phyloP scores from a whole-genome alignment of 2,888 invertebrate species.

The Oligia strigilis region DNA sequence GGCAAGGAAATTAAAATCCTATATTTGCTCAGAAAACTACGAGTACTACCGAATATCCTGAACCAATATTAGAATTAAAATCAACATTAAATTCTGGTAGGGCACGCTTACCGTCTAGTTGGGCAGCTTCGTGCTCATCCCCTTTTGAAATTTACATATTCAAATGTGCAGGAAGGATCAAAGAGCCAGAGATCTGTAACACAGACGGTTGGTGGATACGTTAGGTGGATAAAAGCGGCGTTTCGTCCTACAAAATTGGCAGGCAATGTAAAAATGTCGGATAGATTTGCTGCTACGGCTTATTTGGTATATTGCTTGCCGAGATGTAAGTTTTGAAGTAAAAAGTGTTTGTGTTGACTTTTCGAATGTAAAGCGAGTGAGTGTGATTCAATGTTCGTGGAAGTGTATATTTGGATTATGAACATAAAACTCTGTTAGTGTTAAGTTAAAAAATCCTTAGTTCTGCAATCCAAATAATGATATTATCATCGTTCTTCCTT shows the following conservation, averaged over 20 bases:
- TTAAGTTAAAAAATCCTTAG: background rate
- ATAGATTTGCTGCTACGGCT: conserved; percentile 35
- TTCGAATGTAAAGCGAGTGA: no score
- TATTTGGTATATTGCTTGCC: conserved; percentile 14
- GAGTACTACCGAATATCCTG: conserved; percentile 33
- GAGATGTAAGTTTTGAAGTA: conserved; percentile 13
- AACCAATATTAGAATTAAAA: conserved; percentile 64
- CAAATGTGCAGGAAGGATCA: conserved; percentile 78
- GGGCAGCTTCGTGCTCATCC: conserved; percentile 60
- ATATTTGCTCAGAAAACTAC: conserved; percentile 44
- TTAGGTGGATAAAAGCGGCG: conserved; percentile 30
- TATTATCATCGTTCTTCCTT: background rate
- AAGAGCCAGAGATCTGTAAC: conserved; percentile 74
- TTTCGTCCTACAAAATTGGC: conserved; percentile 39
- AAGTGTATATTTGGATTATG: background rate
- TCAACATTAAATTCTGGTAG: conserved; percentile 61
- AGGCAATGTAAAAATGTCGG: conserved; percentile 44
- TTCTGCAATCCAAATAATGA: background rate
- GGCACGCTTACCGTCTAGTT: conserved; percentile 58
- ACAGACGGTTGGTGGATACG: conserved; percentile 63
- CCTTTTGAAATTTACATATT: conserved; percentile 79
- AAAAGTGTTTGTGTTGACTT: background rate
- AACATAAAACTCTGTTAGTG: background rate
- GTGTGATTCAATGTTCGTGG: background rate
- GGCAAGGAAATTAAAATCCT: conserved; percentile 51